Evolutionary conservation across 2,888 invertebrate species (phyloP), one percentile per base, ranked within the genome.

Genomic region (Drosophila stalkeri): DNA sequence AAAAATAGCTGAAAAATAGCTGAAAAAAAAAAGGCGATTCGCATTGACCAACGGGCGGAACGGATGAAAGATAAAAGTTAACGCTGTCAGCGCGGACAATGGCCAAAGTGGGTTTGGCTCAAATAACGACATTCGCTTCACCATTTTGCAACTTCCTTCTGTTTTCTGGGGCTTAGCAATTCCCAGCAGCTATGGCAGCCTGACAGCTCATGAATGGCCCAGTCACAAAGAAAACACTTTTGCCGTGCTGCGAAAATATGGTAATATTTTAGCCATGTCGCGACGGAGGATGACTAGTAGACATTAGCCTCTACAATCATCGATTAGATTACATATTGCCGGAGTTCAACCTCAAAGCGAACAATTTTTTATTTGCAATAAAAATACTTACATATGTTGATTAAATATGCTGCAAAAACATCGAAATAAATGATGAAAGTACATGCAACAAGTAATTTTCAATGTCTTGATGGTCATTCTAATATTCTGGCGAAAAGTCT

Each of bases 51-150:
- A 23, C 46, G 27, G 54, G 43, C 57, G 33, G 46, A 82, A 55
- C 18, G 61, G 47, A 55, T 35, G 12, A 54, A 18, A 41, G 35
- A 55, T 54, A 56, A 75, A 61, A 46, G 52, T 49, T 61, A 75
- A 62, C 47, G 52, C 62, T 39, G 37, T 23, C 37, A 27, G 27
- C 23, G 49, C 39, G 52, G 39, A 71, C 71, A 71, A 71, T 71
- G 62, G 41, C 33, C 55, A 57, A 70, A 60, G 33, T 51, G 65
- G 43, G 41, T 37, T 60, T 57, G 56, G 61, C 49, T 70, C 41
- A 33, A n/a, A 20, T 35, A 20, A 35, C 47, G 41, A 59, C 41
- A 33, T 27, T 27, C 27, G 47, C 47, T 51, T 37, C 16, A 43
- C 3, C 3, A 46, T 16, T 46, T 14, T 8, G 46, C 46, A 23